Base-by-base conservation (phyloP, 2,888 invertebrate genomes). In the Pandemis corylana region DNA sequence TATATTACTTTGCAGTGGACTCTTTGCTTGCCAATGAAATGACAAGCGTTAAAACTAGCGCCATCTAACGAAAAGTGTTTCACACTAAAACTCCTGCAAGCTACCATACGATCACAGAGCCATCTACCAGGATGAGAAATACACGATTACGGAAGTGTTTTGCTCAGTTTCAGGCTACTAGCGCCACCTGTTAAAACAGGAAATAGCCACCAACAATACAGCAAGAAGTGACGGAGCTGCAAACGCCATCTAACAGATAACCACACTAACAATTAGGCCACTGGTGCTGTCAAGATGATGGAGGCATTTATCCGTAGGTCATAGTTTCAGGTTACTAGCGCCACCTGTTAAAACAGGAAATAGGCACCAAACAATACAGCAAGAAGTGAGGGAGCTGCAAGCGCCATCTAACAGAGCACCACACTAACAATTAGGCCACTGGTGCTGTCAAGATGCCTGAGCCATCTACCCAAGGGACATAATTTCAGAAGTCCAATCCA, bases 21-120 rank as follows among this genome's bases (percentile, higher is more conserved):
- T 6, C 7, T 53, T 15, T 49, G 5, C 10, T 10, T 46, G 46
- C 10, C 46, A 46, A 12, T 46, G 10, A 49, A 49, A 49, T 49
- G 10, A 12, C 46, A 49, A n/a, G 7, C 51, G 51, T 53, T n/a
- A 15, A 53, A 53, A 44, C 56, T 56, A 44, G 28, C 68, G 68
- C 68, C 68, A 68, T n/a, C 70, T 70, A 63, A 1, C 20, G 4
- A 3, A 49, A 7, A 49, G 7, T 15, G 36, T 12, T 56, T 7
- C 9, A 9, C 20, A 56, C 56, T 56, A 20, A 56, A 15, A 49
- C 20, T 7, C 10, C 46, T 64, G 44, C 20, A 64, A 10, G 5
- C 5, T 53, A 20, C 15, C 3, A 28, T 20, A 20, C 3, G 15
- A 56, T 20, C 3, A 20, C 15, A 51, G 51, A 5, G 51, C 51